A percentile compares a stretch with the other conserved stretches of the same genome.
Conservation (phyloP, 2,797 vertebrate genomes). For the Clamator glandarius region DNA sequence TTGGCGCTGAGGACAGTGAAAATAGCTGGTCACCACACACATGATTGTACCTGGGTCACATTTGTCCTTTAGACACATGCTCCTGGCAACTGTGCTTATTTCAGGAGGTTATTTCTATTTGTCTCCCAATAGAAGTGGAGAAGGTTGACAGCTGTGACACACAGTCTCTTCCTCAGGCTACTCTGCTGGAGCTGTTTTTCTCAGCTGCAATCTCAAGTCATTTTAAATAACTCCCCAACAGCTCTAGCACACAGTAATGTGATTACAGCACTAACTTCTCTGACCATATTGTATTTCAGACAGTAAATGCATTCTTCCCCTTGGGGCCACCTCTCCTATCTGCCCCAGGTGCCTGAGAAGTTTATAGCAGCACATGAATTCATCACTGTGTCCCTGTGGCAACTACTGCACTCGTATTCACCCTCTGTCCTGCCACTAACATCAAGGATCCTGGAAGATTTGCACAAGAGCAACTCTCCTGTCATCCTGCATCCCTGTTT, state of each 20-base stretch:
- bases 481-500: background rate
- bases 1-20: fast-evolving
- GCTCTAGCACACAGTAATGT: constrained; percentile 52
- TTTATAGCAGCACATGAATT: constrained; percentile 35
- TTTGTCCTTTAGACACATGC: background rate
- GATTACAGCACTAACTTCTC: constrained; percentile 62
- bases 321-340: background rate
- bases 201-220: constrained; percentile 48
- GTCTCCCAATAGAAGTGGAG: background rate
- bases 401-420: constrained; percentile 8
- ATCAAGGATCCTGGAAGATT: background rate
- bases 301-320: constrained; percentile 31
- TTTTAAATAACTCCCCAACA: constrained; percentile 47
- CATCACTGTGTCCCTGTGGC: constrained; percentile 39
- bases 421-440: background rate
- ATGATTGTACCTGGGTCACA: background rate
- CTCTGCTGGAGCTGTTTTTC: constrained; percentile 36
- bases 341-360: background rate
- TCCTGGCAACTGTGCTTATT: background rate
- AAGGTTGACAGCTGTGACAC: constrained; percentile 13
- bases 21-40: background rate
- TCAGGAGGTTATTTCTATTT: background rate
- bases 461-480: background rate
- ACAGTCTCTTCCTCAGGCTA: constrained; percentile 47
- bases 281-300: constrained; percentile 63